Base-by-base conservation (phyloP, 2,113 vertebrate species). In the Laticauda colubrina region DNA sequence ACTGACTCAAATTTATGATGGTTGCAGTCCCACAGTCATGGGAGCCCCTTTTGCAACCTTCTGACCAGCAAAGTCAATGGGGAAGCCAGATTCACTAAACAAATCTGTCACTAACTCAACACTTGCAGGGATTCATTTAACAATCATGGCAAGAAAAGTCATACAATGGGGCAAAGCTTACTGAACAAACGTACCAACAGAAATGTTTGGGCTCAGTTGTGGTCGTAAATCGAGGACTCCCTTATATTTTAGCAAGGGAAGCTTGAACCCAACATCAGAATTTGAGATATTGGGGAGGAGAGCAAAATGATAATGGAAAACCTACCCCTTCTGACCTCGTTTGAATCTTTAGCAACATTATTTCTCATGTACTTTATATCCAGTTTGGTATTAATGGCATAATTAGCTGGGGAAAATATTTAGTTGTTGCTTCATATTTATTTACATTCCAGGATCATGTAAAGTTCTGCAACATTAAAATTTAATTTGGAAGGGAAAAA, bases 401-500 rank as follows among this genome's bases (percentile, higher is more conserved):
- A 98, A 98, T 98, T 98, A 98, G 90, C 90, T 94, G 90, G 95
- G 56, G 96, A 97, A 98, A 97, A 97, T 97, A 97, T 97, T 97
- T 97, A 94, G 95, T 96, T 97, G 97, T 97, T 95, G n/a, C 89
- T 26, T 81, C 94, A 53, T 95, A 96, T 97, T 97, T 97, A 97
- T 98, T 98, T 98, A 97, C 97, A 94, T 97, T 97, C 93, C 94
- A 90, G 95, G 93, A 97, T 97, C 97, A 94, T 97, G 96, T 97
- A 97, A 97, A 97, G 97, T 97, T 98, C 97, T 98, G 97, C 96
- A 97, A 98, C 96, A 97, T 98, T 98, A 98, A 97, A 98, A 98
- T 97, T 97, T 97, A 97, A 98, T 98, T 97, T 89, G n/a, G 96
- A 97, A 96, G 96, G 15, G 2, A 3, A 97, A 97, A 97, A 97